Evolutionary conservation across 2,113 vertebrate genomes (phyloP), one percentile per base, ranked within the genome.

Genomic region (Oreotrochilus melanogaster): DNA sequence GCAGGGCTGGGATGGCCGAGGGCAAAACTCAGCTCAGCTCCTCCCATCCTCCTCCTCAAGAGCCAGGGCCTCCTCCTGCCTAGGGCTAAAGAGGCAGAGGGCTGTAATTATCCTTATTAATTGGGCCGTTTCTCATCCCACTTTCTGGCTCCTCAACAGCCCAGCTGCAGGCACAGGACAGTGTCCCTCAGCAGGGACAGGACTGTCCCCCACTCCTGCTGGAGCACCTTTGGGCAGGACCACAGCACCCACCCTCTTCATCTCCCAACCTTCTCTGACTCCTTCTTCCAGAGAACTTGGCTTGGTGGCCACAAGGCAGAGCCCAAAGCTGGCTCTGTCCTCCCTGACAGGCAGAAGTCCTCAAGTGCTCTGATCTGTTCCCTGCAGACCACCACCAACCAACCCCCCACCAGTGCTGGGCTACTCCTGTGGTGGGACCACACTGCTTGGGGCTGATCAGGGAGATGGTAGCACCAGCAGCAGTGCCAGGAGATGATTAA

Each of bases 121-220:
- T 95, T 94, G 74, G 66, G 61, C 78, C 62, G 76, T 88, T 95
- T 73, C 81, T 95, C 30, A 3, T 16, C 24, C 42, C 85, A 88
- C 87, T 89, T 96, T 95, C 84, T 94, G 71, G 87, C 95, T 89
- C 66, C 81, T 61, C 33, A 85, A 91, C 66, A 92, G 66, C 5
- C 60, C 70, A 73, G 37, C 57, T 37, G 78, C 78, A 67, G 4
- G 0, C 23, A 5, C 27, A 35, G 56, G 72, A 28, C 0, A 0
- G 53, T 7, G 48, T 17, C 72, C 14, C 43, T 9, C 1, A 16
- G 61, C 53, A 78, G 82, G 67, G 65, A 54, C 69, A 76, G 78
- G 61, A 53, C 60, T 12, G 51, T 71, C 16, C 64, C 69, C 67
- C 1, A 1, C 39, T 42, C 25, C 70, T 60, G 21, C 17, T 69